phyloP scores from a whole-genome alignment of 2,113 vertebrate genomes.

The Regulus satrapa region DNA sequence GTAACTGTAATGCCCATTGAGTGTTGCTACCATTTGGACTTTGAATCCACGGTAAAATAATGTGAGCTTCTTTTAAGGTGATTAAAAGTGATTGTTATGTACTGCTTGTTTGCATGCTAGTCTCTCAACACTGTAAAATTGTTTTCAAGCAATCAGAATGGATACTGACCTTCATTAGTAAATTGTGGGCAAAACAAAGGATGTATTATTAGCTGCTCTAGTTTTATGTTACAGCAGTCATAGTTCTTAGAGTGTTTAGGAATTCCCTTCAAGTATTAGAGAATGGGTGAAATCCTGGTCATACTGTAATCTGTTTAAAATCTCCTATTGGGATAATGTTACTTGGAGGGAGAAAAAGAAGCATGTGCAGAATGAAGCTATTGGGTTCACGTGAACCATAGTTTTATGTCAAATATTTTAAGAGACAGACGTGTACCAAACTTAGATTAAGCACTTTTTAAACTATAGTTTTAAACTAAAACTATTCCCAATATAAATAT shows the following conservation, averaged over 20 bases:
- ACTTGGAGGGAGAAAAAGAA: neutral
- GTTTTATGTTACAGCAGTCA: neutral
- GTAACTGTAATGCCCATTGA: neutral
- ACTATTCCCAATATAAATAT: neutral
- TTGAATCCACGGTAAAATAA: neutral
- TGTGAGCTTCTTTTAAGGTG: neutral
- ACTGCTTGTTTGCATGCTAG: neutral
- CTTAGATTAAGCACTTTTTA: neutral
- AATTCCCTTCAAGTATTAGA: conserved; percentile 13
- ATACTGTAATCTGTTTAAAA: neutral
- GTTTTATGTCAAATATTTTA: neutral
- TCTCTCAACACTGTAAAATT: neutral
- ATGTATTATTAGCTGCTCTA: neutral
- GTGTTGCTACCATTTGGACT: neutral
- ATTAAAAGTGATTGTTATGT: neutral
- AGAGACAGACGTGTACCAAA: neutral
- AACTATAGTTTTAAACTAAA: neutral
- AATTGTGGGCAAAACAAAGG: neutral
- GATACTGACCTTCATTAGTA: neutral
- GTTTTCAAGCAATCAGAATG: neutral
- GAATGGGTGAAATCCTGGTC: conserved; percentile 6
- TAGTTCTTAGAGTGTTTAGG: conserved; percentile 1
- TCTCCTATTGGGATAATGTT: neutral
- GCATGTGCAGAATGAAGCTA: neutral
- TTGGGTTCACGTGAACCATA: neutral